Conservation (phyloP, 2,888 invertebrate genomes). For the Serripes groenlandicus region DNA sequence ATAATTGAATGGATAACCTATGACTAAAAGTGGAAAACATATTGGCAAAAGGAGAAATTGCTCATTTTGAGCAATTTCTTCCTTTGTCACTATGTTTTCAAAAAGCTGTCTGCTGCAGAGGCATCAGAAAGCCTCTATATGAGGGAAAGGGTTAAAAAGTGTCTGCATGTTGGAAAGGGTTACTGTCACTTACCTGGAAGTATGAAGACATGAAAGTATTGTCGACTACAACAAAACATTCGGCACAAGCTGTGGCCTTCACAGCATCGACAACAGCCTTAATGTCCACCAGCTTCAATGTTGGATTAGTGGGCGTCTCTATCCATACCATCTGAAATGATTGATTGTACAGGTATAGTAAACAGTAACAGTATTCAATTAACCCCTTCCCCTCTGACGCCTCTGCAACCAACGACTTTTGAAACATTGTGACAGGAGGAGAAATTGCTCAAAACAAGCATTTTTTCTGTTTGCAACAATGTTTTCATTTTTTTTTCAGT, state of each 20-base stretch:
- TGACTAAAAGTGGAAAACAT: too few species aligned
- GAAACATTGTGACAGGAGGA: background rate
- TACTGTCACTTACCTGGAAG: constrained; percentile 90
- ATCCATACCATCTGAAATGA: constrained; percentile 91
- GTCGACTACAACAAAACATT: constrained; percentile 93
- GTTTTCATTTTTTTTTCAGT: too few species aligned
- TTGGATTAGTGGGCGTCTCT: constrained; percentile 98
- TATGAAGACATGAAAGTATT: constrained; percentile 97
- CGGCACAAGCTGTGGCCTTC: constrained; percentile 86
- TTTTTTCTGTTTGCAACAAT: background rate
- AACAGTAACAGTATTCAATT: background rate
- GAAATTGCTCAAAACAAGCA: background rate
- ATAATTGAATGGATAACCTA: too few species aligned
- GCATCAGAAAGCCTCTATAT: too few species aligned
- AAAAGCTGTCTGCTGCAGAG: too few species aligned
- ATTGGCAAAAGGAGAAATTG: too few species aligned
- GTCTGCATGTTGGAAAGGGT: too few species aligned
- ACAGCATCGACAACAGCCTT: constrained; percentile 89
- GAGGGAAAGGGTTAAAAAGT: too few species aligned
- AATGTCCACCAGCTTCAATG: constrained; percentile 96
- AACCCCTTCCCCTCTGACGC: background rate
- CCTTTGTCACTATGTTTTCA: too few species aligned
- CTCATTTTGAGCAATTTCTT: too few species aligned
- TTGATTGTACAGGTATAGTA: background rate
- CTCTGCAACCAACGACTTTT: background rate